A percentile compares a stretch with the other conserved stretches of the same genome.
phyloP scores from a whole-genome alignment of 2,113 vertebrate species.

The Halcyon senegalensis region DNA sequence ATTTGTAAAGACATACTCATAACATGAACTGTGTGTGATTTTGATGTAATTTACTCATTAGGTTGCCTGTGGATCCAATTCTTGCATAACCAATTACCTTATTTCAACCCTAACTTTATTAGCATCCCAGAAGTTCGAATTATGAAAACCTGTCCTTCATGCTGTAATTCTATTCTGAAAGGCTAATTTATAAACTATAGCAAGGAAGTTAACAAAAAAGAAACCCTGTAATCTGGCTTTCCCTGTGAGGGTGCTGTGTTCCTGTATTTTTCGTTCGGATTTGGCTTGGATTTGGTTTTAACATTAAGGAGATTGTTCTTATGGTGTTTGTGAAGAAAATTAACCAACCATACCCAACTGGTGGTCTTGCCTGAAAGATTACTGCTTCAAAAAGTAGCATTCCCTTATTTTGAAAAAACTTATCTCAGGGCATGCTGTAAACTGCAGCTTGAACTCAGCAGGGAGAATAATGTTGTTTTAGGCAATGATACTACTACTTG shows the following conservation, averaged over 20 bases:
- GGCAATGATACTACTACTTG: conserved; percentile 1
- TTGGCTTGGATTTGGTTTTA: not conserved
- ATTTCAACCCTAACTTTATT: not conserved
- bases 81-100: not conserved
- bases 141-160: not conserved
- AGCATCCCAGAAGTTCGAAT: not conserved
- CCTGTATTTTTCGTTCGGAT: not conserved
- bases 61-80: not conserved
- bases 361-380: conserved; percentile 1
- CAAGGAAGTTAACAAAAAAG: not conserved
- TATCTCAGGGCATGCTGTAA: conserved; percentile 3
- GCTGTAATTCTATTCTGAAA: not conserved
- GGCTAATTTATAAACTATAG: not conserved
- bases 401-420: not conserved
- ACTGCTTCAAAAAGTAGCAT: not conserved
- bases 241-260: not conserved
- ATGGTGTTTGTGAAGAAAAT: not conserved
- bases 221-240: not conserved
- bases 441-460: not conserved
- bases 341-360: not conserved
- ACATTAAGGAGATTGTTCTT: not conserved
- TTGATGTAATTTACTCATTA: not conserved
- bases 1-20: not conserved
- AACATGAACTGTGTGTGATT: not conserved
- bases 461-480: conserved; percentile 44